phyloP scores from a whole-genome alignment of 1,140 invertebrate genomes.

The Drosophila ohnishii region DNA sequence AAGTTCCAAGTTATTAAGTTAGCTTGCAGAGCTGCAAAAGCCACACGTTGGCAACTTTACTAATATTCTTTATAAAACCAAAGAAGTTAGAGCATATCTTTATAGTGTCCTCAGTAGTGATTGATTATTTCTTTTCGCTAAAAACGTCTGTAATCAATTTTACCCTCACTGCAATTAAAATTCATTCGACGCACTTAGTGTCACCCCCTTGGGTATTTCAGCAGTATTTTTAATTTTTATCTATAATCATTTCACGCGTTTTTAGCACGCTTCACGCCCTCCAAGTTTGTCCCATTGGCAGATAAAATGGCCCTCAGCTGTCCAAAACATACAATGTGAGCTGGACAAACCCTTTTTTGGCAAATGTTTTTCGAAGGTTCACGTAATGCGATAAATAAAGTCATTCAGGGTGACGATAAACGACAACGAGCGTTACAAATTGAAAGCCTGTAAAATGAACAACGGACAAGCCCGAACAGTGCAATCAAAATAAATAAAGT shows the following conservation, averaged over 20 bases:
- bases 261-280: slow-evolving; percentile 44
- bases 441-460: slow-evolving; percentile 66
- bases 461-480: slow-evolving; percentile 57
- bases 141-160: not conserved
- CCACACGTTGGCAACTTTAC: too few species aligned
- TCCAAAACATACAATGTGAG: slow-evolving; percentile 15
- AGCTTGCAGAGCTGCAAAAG: too few species aligned
- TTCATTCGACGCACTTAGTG: slow-evolving; percentile 15
- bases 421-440: slow-evolving; percentile 59
- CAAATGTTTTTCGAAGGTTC: slow-evolving; percentile 33
- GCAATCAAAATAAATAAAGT: slow-evolving; percentile 64
- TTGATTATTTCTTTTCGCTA: not conserved
- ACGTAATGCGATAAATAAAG: slow-evolving; percentile 68
- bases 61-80: too few species aligned
- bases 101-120: not conserved
- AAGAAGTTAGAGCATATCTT: too few species aligned
- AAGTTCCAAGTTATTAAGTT: too few species aligned
- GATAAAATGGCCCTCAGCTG: slow-evolving; percentile 41
- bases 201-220: slow-evolving; percentile 12
- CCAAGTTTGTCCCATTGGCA: slow-evolving; percentile 14
- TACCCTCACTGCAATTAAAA: not conserved
- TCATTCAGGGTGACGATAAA: slow-evolving; percentile 47
- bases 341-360: slow-evolving; percentile 52
- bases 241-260: slow-evolving; percentile 54
- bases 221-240: slow-evolving; percentile 39